Evolutionary conservation across 2,888 invertebrate genomes (phyloP).

Genomic region (Epirrhoe tristata): DNA sequence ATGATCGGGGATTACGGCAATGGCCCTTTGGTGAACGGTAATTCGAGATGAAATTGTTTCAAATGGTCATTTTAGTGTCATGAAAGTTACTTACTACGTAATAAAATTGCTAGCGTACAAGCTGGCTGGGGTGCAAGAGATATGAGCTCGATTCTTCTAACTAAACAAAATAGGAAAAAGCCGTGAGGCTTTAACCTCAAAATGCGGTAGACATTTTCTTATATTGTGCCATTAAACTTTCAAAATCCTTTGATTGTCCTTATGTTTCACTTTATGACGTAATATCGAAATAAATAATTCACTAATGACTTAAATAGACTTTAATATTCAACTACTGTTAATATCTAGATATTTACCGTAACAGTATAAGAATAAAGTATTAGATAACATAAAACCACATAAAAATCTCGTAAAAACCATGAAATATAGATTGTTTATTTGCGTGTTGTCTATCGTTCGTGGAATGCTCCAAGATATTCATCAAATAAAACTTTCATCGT

Average conservation of each 20-base stretch:
- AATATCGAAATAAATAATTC: too few species aligned
- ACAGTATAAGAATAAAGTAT: too few species aligned
- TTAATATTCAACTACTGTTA: too few species aligned
- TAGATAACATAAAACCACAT: too few species aligned
- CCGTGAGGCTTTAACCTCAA: too few species aligned
- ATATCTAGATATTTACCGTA: too few species aligned
- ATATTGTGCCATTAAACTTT: too few species aligned
- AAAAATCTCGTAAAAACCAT: too few species aligned
- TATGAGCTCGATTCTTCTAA: background rate
- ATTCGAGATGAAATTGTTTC: conserved; percentile 11
- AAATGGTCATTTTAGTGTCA: conserved; percentile 23
- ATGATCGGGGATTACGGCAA: conserved; percentile 20
- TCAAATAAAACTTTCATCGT: background rate
- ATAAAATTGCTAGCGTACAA: background rate
- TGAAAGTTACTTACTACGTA: background rate
- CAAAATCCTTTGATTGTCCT: too few species aligned
- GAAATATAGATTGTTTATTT: background rate
- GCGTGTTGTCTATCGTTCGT: background rate
- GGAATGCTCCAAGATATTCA: background rate
- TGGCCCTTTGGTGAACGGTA: conserved; percentile 18
- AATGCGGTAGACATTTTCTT: background rate
- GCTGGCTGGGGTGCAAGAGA: background rate
- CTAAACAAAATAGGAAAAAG: too few species aligned
- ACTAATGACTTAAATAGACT: too few species aligned
- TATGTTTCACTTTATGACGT: too few species aligned